A percentile compares a stretch with the other conserved stretches of the same genome.
Conservation (phyloP, 2,113 vertebrate genomes). For the Pangasianodon hypophthalmus region DNA sequence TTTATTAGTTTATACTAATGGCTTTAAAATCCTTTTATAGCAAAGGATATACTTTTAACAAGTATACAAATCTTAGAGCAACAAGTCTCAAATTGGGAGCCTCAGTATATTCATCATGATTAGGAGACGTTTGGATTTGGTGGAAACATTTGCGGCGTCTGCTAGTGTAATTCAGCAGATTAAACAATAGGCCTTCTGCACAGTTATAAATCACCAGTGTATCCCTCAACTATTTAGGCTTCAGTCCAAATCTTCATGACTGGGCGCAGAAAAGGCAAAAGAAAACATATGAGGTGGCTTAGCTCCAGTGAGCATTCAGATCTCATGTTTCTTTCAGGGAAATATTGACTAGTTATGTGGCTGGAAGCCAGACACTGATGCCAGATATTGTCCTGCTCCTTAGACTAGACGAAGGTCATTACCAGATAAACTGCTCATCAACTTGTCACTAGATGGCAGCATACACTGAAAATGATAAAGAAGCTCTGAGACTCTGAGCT, state of each 20-base stretch:
- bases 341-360: slow-evolving; percentile 56
- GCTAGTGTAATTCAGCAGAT: slow-evolving; percentile 52
- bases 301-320: slow-evolving; percentile 52
- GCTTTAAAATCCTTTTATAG: not conserved
- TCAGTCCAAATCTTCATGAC: slow-evolving; percentile 47
- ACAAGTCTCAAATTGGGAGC: slow-evolving; percentile 25
- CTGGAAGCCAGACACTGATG: slow-evolving; percentile 49
- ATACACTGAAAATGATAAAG: slow-evolving; percentile 36
- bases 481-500: not conserved
- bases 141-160: slow-evolving; percentile 48
- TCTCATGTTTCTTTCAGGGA: slow-evolving; percentile 57
- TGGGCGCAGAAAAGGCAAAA: slow-evolving; percentile 53
- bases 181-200: slow-evolving; percentile 51
- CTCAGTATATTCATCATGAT: slow-evolving; percentile 43
- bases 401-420: slow-evolving; percentile 36
- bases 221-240: slow-evolving; percentile 55
- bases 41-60: slow-evolving; percentile 6
- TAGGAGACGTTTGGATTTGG: slow-evolving; percentile 41
- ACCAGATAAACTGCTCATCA: slow-evolving; percentile 1
- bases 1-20: not conserved
- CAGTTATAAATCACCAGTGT: slow-evolving; percentile 53
- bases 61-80: not conserved
- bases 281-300: slow-evolving; percentile 54
- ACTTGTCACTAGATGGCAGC: slow-evolving; percentile 48
- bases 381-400: slow-evolving; percentile 49